phyloP scores from a whole-genome alignment of 2,797 vertebrate species.

The Enteromius fasciolatus region DNA sequence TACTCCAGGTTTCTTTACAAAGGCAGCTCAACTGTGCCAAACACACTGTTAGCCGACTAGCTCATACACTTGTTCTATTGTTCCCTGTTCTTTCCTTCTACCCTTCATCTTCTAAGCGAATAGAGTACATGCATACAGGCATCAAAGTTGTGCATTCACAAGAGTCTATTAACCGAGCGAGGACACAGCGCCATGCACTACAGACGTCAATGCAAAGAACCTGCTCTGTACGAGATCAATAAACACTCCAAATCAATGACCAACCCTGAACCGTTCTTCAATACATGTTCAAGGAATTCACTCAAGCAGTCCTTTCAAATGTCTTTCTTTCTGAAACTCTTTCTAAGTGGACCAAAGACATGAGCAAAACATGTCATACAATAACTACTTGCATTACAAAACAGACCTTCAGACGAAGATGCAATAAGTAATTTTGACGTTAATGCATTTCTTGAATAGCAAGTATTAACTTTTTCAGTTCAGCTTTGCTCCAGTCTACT shows the following conservation, averaged over 20 bases:
- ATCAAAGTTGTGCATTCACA: constrained; percentile 23
- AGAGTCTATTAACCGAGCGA: constrained; percentile 27
- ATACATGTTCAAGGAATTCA: constrained; percentile 13
- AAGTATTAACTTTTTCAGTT: constrained; percentile 11
- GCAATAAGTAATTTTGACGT: constrained; percentile 19
- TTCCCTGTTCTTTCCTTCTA: constrained; percentile 23
- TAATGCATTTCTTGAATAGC: constrained; percentile 21
- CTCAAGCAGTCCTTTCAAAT: constrained; percentile 30
- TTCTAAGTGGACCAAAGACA: constrained; percentile 43
- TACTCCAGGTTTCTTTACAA: constrained; percentile 8
- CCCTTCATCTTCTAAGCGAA: constrained; percentile 21
- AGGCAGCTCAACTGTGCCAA: constrained; percentile 1
- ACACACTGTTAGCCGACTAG: constrained; percentile 12
- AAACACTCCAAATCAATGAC: constrained; percentile 45
- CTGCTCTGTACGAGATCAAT: constrained; percentile 1
- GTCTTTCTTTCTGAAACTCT: constrained; percentile 17
- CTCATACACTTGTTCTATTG: constrained; percentile 20
- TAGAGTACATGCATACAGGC: constrained; percentile 1
- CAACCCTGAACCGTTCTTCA: constrained; percentile 45
- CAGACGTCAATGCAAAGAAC: constrained; percentile 3
- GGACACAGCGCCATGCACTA: constrained; percentile 10
- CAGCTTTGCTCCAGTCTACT: constrained; percentile 36
- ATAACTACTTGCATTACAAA: constrained; percentile 45
- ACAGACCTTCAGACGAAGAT: constrained; percentile 61
- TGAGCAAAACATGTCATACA: constrained; percentile 27